phyloP scores from a whole-genome alignment of 2,113 vertebrate species.

The Prinia subflava region DNA sequence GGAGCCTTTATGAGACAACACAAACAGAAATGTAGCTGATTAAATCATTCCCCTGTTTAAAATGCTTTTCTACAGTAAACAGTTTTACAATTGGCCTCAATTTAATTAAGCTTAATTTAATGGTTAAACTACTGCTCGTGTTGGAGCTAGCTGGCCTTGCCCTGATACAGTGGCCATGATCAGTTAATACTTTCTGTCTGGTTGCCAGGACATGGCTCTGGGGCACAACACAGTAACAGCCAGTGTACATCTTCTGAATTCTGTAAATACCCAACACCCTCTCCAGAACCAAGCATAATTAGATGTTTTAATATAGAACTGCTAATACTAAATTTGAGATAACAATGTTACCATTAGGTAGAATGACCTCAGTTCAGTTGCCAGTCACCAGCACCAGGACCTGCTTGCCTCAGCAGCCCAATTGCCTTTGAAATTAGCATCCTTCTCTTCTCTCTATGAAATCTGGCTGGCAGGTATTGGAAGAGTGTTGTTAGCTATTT shows the following conservation, averaged over 20 bases:
- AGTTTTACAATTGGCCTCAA: background rate
- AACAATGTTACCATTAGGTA: background rate
- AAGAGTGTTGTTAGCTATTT: background rate
- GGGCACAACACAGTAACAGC: background rate
- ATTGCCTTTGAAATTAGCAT: background rate
- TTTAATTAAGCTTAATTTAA: background rate
- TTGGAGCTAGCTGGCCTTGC: background rate
- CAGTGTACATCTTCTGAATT: background rate
- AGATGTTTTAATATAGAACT: background rate
- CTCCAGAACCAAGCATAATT: background rate
- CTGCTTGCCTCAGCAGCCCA: background rate
- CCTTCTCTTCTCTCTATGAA: background rate
- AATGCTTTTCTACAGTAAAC: background rate
- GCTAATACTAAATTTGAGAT: background rate
- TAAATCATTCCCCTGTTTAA: background rate
- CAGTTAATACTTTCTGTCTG: background rate
- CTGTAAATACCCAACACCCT: background rate
- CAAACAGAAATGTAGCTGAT: background rate
- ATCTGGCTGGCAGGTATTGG: background rate
- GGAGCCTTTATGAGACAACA: background rate
- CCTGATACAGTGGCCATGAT: background rate
- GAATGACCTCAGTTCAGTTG: background rate
- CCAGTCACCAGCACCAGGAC: background rate
- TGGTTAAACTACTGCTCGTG: background rate
- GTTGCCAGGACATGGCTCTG: background rate